phyloP scores from a whole-genome alignment of 2,888 invertebrate genomes.

The Byasa hedistus region DNA sequence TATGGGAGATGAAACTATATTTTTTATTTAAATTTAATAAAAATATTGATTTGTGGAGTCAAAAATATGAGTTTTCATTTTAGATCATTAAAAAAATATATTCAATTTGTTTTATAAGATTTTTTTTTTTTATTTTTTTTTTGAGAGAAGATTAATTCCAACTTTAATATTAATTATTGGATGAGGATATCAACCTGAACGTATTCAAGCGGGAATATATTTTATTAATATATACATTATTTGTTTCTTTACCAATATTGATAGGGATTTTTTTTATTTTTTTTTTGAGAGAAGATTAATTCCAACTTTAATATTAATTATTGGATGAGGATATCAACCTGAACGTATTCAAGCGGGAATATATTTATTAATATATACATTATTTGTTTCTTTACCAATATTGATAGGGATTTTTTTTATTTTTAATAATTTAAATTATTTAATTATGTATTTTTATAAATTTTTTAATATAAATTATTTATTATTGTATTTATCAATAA shows the following conservation, averaged over 20 bases:
- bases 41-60: no score
- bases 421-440: slow-evolving; percentile 59
- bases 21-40: no score
- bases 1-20: no score
- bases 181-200: slow-evolving; percentile 85
- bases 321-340: slow-evolving; percentile 83
- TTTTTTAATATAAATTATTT: slow-evolving; percentile 63
- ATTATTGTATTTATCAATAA: slow-evolving; percentile 77
- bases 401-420: slow-evolving; percentile 79
- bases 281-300: slow-evolving; percentile 84
- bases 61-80: no score
- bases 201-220: slow-evolving; percentile 82
- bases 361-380: slow-evolving; percentile 80
- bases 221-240: slow-evolving; percentile 79
- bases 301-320: slow-evolving; percentile 83
- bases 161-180: no score
- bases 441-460: slow-evolving; percentile 75
- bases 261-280: slow-evolving; percentile 83
- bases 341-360: slow-evolving; percentile 83
- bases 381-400: slow-evolving; percentile 84
- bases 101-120: no score
- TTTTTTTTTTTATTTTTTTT: no score
- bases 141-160: slow-evolving; percentile 81
- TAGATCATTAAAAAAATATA: no score
- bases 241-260: slow-evolving; percentile 83